Percentiles rank a stretch among this genome's conserved stretches.
These are phyloP conservation scores for Danio aesculapii DNA, from an alignment of 2,797 vertebrate genomes.

Conservation along the genomic window DNA sequence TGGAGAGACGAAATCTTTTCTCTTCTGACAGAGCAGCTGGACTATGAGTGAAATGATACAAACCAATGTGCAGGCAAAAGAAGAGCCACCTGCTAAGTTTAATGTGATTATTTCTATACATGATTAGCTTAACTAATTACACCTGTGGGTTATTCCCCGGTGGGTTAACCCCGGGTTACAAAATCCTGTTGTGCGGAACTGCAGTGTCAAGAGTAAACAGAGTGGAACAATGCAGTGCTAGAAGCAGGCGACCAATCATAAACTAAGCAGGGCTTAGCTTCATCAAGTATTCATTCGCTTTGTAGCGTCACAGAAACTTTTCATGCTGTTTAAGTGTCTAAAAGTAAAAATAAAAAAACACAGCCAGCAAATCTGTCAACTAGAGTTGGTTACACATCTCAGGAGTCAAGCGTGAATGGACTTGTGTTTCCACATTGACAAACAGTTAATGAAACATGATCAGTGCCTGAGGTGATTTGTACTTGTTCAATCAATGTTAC, in stretches of 20 bases:
- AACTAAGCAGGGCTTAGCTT: not conserved
- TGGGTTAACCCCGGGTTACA: slow-evolving; percentile 2
- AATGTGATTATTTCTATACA: slow-evolving; percentile 10
- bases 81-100: slow-evolving; percentile 17
- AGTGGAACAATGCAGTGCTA: slow-evolving; percentile 10
- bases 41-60: slow-evolving; percentile 2
- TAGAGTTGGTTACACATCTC: not conserved
- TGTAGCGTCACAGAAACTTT: not conserved
- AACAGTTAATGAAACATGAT: slow-evolving; percentile 1
- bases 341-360: not conserved
- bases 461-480: not conserved
- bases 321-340: not conserved
- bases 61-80: not conserved
- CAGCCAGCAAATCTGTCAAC: not conserved
- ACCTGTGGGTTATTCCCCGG: not conserved
- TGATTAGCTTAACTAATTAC: slow-evolving; percentile 20
- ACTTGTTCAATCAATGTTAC: not conserved
- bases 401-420: not conserved
- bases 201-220: slow-evolving; percentile 16
- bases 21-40: no score
- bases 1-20: not conserved
- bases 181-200: slow-evolving; percentile 9
- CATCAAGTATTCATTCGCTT: not conserved
- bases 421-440: not conserved
- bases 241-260: slow-evolving; percentile 22